Evolutionary conservation across 2,888 invertebrate species (phyloP).

Genomic region (Coenonympha arcania): DNA sequence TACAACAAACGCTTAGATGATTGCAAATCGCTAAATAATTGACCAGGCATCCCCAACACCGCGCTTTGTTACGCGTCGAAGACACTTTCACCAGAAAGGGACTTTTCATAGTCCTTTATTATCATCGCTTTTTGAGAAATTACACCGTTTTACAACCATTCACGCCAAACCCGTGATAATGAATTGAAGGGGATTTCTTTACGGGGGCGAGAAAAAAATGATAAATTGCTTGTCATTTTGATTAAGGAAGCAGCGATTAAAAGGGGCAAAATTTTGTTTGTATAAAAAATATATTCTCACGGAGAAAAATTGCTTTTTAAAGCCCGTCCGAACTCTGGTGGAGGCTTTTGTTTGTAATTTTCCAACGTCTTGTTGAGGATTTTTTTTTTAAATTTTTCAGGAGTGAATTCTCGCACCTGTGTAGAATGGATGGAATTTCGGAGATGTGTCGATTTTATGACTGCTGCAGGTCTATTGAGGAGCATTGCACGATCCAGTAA

Average conservation of each 20-base stretch:
- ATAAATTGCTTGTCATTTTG: conserved; percentile 48
- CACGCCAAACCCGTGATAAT: conserved; percentile 37
- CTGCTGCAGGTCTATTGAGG: too few species aligned
- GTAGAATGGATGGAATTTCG: too few species aligned
- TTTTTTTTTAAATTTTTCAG: neutral
- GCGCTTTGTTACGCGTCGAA: conserved; percentile 25
- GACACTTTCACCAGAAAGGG: conserved; percentile 11
- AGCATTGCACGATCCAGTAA: too few species aligned
- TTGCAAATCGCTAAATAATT: conserved; percentile 20
- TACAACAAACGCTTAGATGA: neutral
- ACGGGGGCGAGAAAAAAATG: conserved; percentile 30
- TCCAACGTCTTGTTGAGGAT: conserved; percentile 16
- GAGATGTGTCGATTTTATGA: conserved; percentile 41
- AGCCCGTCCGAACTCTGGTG: neutral
- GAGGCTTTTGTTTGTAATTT: neutral
- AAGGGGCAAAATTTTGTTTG: conserved; percentile 28
- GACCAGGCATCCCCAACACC: conserved; percentile 3
- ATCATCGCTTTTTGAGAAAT: conserved; percentile 46
- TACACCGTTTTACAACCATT: conserved; percentile 42
- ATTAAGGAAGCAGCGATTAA: conserved; percentile 36
- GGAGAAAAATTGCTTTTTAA: conserved; percentile 15
- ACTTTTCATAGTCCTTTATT: conserved; percentile 32
- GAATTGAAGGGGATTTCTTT: conserved; percentile 45
- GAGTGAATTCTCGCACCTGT: neutral
- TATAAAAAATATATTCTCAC: conserved; percentile 15